phyloP scores from a whole-genome alignment of 2,888 invertebrate genomes.

The Mantis religiosa region DNA sequence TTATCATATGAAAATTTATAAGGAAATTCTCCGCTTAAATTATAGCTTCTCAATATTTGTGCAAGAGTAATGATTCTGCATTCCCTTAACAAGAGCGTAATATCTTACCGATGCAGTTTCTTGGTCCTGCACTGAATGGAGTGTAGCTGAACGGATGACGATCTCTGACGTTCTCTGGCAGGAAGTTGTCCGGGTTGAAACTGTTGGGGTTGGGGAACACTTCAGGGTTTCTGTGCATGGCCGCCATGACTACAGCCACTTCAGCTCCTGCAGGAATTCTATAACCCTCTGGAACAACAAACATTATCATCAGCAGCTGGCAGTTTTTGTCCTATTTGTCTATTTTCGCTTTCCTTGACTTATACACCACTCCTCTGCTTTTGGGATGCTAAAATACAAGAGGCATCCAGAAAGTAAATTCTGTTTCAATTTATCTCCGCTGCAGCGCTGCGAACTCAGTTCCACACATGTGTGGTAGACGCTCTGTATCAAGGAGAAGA shows the following conservation, averaged over 20 bases:
- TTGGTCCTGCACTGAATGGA: slow-evolving; percentile 1
- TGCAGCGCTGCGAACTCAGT: too few relatives aligned
- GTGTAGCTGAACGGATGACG: neutral
- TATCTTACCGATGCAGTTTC: neutral
- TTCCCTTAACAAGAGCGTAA: too few relatives aligned
- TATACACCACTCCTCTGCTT: neutral
- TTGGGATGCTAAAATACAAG: neutral
- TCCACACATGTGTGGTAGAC: too few relatives aligned
- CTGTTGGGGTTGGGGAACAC: neutral
- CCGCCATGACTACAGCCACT: neutral
- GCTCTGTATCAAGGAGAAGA: too few relatives aligned
- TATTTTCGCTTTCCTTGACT: too few relatives aligned
- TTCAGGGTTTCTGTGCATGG: neutral
- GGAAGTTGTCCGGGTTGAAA: slow-evolving; percentile 1
- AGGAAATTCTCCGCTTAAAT: too few relatives aligned
- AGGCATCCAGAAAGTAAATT: too few relatives aligned
- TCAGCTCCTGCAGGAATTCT: neutral
- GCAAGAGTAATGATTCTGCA: too few relatives aligned
- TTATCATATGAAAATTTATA: too few relatives aligned
- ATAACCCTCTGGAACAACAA: neutral
- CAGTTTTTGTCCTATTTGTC: too few relatives aligned
- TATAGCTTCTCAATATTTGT: too few relatives aligned
- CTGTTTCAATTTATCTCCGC: too few relatives aligned
- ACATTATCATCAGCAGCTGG: neutral
- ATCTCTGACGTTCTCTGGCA: neutral